Evolutionary conservation across 2,113 vertebrate species (phyloP).

Genomic region (Urocitellus parryii): DNA sequence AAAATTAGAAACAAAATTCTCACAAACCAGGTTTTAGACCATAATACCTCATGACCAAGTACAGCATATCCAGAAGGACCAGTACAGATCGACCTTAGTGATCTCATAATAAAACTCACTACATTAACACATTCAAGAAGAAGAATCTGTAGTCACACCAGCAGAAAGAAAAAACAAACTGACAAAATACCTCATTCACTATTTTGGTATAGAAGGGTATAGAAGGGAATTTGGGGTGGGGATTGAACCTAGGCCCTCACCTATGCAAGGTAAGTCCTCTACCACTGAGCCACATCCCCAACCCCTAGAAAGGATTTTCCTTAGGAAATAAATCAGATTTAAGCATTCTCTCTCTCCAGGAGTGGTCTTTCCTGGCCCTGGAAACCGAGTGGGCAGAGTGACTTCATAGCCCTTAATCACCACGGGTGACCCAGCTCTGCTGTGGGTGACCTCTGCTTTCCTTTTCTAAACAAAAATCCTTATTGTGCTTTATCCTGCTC

Average conservation of each 20-base stretch:
- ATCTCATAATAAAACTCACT: neutral
- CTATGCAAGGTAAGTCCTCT: too few species aligned
- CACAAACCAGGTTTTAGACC: constrained; percentile 31
- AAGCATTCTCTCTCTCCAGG: neutral
- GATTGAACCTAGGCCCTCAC: too few species aligned
- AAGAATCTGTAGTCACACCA: neutral
- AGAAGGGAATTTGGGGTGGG: too few species aligned
- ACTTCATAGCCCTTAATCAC: neutral
- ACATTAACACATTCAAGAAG: neutral
- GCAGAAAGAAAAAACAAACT: neutral
- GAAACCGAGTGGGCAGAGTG: neutral
- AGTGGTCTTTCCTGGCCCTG: neutral
- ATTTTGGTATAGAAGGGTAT: too few species aligned
- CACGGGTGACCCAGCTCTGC: neutral
- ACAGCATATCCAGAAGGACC: neutral
- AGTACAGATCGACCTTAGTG: neutral
- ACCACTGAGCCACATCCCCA: too few species aligned
- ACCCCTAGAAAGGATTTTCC: neutral
- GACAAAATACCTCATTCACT: neutral
- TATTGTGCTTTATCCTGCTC: neutral
- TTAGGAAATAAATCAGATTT: neutral
- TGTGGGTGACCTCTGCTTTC: neutral
- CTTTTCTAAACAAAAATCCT: neutral
- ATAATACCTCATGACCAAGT: neutral
- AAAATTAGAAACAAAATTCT: constrained; percentile 54